Percentiles rank a stretch among this genome's conserved stretches.
Conservation (phyloP, 2,888 invertebrate genomes). For the Acronicta alni region DNA sequence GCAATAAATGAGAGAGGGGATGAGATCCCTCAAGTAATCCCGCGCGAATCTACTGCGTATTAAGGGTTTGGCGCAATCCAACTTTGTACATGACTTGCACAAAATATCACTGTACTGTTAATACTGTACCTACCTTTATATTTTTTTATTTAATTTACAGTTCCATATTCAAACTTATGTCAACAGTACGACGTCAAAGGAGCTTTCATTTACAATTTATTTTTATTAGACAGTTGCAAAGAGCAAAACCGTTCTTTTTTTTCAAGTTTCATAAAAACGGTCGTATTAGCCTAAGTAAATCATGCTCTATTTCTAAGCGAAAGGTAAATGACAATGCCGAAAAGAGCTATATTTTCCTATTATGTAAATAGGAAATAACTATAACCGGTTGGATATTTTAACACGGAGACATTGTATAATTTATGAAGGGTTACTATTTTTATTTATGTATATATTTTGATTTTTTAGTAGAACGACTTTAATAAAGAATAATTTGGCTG, state of each 20-base stretch:
- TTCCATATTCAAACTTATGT: background rate
- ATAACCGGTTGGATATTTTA: slow-evolving; percentile 7
- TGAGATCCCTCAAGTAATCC: slow-evolving; percentile 67
- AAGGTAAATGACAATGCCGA: slow-evolving; percentile 8
- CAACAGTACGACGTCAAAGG: background rate
- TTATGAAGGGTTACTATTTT: too few relatives aligned
- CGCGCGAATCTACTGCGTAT: background rate
- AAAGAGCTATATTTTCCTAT: slow-evolving; percentile 19
- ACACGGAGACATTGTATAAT: too few relatives aligned
- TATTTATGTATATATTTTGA: too few relatives aligned
- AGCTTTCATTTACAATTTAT: background rate
- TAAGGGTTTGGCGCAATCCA: slow-evolving; percentile 8
- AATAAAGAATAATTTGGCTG: too few relatives aligned
- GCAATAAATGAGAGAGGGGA: slow-evolving; percentile 64
- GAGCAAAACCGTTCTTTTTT: too few relatives aligned
- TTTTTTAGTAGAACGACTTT: too few relatives aligned
- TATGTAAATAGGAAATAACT: slow-evolving; percentile 42
- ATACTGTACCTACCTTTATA: background rate
- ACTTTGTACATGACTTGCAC: slow-evolving; percentile 6
- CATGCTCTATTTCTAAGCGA: background rate
- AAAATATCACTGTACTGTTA: too few relatives aligned
- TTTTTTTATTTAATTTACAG: slow-evolving; percentile 13
- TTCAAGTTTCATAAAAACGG: too few relatives aligned
- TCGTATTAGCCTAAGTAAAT: background rate
- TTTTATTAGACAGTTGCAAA: too few relatives aligned